Conservation (phyloP, 2,113 vertebrate species). For the Rana temporaria region DNA sequence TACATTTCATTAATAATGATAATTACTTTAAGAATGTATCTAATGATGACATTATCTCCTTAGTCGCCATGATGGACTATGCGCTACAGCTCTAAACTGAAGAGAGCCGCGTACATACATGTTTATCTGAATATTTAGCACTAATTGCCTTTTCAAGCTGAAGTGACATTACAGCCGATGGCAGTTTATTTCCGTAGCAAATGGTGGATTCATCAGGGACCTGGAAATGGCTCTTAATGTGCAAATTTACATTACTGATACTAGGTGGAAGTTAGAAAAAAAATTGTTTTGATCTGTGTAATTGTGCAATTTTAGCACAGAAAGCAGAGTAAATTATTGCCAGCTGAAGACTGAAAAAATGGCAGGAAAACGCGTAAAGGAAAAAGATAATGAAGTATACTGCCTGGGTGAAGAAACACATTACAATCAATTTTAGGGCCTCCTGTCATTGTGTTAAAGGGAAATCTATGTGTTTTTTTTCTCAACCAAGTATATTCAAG, state of each 20-base stretch:
- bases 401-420: constrained; percentile 9
- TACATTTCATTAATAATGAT: not conserved
- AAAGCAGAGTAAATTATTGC: constrained; percentile 40
- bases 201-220: constrained; percentile 49
- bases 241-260: constrained; percentile 54
- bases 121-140: constrained; percentile 38
- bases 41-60: not conserved
- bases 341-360: constrained; percentile 29
- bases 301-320: constrained; percentile 47
- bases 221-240: constrained; percentile 44
- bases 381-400: constrained; percentile 34
- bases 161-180: constrained; percentile 52
- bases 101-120: not conserved
- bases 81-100: not conserved
- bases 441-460: constrained; percentile 1
- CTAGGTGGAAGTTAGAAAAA: constrained; percentile 29
- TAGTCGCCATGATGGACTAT: not conserved
- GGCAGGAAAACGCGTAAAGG: constrained; percentile 25
- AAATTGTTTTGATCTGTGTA: constrained; percentile 50
- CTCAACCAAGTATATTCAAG: no score
- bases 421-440: constrained; percentile 15
- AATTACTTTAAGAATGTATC: not conserved
- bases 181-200: constrained; percentile 52
- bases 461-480: no score
- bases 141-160: constrained; percentile 52